Conservation (phyloP, 2,888 invertebrate genomes). For the Xylota segnis region DNA sequence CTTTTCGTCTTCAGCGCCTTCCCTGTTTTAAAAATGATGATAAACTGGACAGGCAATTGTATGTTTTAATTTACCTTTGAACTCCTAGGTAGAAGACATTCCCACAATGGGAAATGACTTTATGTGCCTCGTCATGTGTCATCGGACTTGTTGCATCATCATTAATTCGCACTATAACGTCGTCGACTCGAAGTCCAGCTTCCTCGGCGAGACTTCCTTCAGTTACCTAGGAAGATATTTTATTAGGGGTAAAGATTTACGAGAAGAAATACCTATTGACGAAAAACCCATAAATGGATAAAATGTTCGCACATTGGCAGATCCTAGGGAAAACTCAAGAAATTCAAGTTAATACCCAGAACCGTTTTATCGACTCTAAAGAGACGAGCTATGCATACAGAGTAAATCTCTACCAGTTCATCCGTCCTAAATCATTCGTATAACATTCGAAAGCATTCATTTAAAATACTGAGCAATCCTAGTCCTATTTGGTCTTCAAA, state of each 20-base stretch:
- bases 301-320: background rate
- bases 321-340: background rate
- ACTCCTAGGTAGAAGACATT: slow-evolving; percentile 89
- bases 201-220: slow-evolving; percentile 92
- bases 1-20: slow-evolving; percentile 78
- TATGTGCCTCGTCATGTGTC: slow-evolving; percentile 92
- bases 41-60: too few species aligned
- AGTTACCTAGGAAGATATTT: slow-evolving; percentile 87
- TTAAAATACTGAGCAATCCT: too few species aligned
- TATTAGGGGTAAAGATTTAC: too few species aligned
- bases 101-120: slow-evolving; percentile 89
- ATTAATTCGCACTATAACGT: slow-evolving; percentile 92
- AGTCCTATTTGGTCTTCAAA: too few species aligned
- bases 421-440: too few species aligned
- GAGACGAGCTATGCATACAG: too few species aligned
- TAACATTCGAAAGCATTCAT: too few species aligned
- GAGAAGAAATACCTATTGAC: too few species aligned
- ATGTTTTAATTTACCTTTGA: slow-evolving; percentile 79
- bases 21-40: slow-evolving; percentile 69
- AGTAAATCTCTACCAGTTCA: too few species aligned
- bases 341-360: too few species aligned
- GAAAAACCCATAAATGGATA: too few species aligned
- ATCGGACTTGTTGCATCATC: slow-evolving; percentile 88
- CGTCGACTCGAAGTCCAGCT: slow-evolving; percentile 93
- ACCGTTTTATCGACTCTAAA: too few species aligned